Percentiles rank a stretch among this genome's conserved stretches.
Evolutionary conservation across 2,888 invertebrate species (phyloP).

Genomic region (Cantharis lateralis): DNA sequence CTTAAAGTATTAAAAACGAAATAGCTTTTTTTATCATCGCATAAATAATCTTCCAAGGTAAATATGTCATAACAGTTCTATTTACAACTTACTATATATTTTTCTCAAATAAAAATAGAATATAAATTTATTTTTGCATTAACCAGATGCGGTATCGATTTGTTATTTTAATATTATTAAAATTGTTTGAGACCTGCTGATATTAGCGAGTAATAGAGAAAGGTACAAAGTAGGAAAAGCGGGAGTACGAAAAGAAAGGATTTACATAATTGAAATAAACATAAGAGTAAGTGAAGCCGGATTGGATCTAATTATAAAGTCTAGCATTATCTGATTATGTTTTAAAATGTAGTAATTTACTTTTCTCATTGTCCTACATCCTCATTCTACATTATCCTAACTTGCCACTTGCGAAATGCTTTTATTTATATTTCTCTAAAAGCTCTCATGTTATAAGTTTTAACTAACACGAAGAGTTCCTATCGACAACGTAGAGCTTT

Average conservation of each 20-base stretch:
- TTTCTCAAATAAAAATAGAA: background rate
- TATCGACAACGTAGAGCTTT: constrained; percentile 13
- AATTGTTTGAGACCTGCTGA: constrained; percentile 19
- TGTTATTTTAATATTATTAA: background rate
- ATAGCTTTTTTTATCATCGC: background rate
- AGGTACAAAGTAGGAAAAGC: constrained; percentile 35
- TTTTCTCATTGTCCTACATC: constrained; percentile 13
- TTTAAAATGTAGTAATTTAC: constrained; percentile 21
- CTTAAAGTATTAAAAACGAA: background rate
- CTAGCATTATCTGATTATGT: constrained; percentile 35
- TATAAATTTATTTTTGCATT: background rate
- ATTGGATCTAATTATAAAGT: constrained; percentile 51
- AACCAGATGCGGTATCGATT: background rate
- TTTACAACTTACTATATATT: background rate
- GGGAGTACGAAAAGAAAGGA: constrained; percentile 43
- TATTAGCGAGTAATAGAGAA: constrained; percentile 31
- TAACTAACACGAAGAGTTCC: constrained; percentile 5
- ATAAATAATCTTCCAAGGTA: constrained; percentile 13
- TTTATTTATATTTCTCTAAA: constrained; percentile 5
- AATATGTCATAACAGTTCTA: constrained; percentile 15
- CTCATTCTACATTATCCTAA: background rate
- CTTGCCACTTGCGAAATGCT: background rate
- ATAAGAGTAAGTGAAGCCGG: constrained; percentile 49
- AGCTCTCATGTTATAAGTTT: constrained; percentile 8
- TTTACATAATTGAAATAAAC: constrained; percentile 53